Base-by-base conservation (phyloP, 2,797 vertebrate species). In the Gobio occitaniae region DNA sequence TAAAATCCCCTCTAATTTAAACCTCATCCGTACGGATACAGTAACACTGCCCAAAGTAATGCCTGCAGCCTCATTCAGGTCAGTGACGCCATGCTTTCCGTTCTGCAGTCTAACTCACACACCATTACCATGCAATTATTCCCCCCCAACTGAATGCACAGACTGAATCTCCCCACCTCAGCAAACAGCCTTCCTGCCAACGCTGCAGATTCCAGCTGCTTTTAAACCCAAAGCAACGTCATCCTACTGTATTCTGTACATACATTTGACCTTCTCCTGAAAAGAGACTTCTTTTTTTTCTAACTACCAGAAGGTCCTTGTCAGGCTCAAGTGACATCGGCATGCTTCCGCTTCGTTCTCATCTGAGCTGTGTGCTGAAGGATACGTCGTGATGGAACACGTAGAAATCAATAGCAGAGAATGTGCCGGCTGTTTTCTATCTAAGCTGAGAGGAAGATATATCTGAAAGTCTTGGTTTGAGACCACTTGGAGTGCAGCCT, bases 21-120 rank as follows among this genome's bases (percentile, higher is more conserved):
- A 79, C 44, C 70, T 86, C 44, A 78, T 54, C 76, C 48, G 36
- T 78, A 19, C 13, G 13, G 36, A 44, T 86, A 95, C 95, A 0
- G 89, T 98, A 69, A 91, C 91, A 38, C 94, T 98, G 89, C 96
- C 97, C 66, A 93, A 90, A 82, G 94, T 96, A 66, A 84, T 78
- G 83, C 78, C 80, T 76, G 76, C 41, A 74, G 76, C 32, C 52
- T 41, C 25, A 32, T 50, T 87, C 61, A 25, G 76, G 76, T 78
- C 76, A 79, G 32, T 56, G 81, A 78, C 75, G 75, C 19, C 66
- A 84, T 69, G 54, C 59, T 87, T 83, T 82, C 85, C 85, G 21
- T 44, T 70, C 82, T 74, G 77, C 75, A 74, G 65, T 59, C 63
- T 47, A 79, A 71, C 86, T 78, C 81, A 66, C 86, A 83, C 81